phyloP scores from a whole-genome alignment of 2,113 vertebrate genomes.

The Vireo altiloquus region DNA sequence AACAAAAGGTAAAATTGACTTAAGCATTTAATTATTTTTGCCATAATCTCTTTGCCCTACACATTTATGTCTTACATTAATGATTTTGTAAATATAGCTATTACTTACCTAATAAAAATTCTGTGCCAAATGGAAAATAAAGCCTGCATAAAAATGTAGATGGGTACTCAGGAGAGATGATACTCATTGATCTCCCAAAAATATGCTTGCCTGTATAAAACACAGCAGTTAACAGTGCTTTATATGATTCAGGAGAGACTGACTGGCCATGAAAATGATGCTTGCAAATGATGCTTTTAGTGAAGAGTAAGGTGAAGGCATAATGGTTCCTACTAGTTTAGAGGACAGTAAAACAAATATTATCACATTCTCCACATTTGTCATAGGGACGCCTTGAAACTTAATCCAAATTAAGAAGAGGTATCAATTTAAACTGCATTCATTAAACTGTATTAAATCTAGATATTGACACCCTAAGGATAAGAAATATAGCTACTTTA shows the following conservation, averaged over 20 bases:
- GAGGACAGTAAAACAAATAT: background rate
- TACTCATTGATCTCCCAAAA: background rate
- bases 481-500: background rate
- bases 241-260: background rate
- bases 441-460: background rate
- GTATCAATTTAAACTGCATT: background rate
- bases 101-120: background rate
- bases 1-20: background rate
- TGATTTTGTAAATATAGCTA: background rate
- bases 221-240: background rate
- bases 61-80: background rate
- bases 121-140: background rate
- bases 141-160: background rate
- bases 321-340: background rate
- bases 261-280: background rate
- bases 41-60: background rate
- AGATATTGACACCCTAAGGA: background rate
- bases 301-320: background rate
- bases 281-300: background rate
- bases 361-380: background rate
- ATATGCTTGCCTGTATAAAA: background rate
- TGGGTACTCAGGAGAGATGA: background rate
- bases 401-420: background rate
- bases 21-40: background rate
- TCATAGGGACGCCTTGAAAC: background rate